Conservation (phyloP, 2,797 vertebrate genomes). For the Alcedo quadribrachys region DNA sequence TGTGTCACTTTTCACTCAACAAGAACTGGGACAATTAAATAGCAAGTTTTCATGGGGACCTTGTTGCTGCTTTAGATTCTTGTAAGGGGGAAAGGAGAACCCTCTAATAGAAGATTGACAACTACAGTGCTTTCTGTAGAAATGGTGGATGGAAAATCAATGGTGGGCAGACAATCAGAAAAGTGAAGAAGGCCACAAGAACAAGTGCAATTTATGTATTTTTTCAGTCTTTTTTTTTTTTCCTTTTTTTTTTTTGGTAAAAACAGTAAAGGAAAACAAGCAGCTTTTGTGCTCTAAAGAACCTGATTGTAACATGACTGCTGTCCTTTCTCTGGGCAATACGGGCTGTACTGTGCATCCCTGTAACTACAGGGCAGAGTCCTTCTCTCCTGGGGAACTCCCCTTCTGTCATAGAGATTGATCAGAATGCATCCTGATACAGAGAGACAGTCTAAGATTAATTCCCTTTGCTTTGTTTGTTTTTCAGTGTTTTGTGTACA, state of each 20-base stretch:
- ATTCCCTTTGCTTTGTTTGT: conserved; percentile 42
- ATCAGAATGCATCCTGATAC: conserved; percentile 48
- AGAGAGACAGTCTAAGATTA: conserved; percentile 56
- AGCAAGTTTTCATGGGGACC: conserved; percentile 86
- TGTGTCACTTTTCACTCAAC: conserved; percentile 85
- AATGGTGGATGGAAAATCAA: conserved; percentile 72
- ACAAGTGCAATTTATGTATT: conserved; percentile 68
- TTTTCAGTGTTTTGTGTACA: conserved; percentile 67
- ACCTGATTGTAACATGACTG: conserved; percentile 59
- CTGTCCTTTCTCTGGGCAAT: conserved; percentile 76
- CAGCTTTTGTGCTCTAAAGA: conserved; percentile 64
- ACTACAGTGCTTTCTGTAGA: conserved; percentile 70
- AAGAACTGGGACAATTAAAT: conserved; percentile 83
- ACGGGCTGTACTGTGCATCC: conserved; percentile 53
- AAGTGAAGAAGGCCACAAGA: conserved; percentile 84
- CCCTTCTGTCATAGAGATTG: conserved; percentile 56
- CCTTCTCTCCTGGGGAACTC: conserved; percentile 30
- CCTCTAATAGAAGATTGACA: conserved; percentile 69
- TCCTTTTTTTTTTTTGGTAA: conserved; percentile 42
- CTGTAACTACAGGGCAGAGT: conserved; percentile 27
- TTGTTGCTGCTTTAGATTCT: conserved; percentile 91
- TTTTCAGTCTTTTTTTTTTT: not conserved
- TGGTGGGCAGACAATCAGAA: conserved; percentile 78
- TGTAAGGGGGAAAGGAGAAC: conserved; percentile 72
- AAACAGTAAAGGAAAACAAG: conserved; percentile 18